Percentiles rank a stretch among this genome's conserved stretches.
Conservation (phyloP, 2,113 vertebrate genomes). For the Haemorhous mexicanus region DNA sequence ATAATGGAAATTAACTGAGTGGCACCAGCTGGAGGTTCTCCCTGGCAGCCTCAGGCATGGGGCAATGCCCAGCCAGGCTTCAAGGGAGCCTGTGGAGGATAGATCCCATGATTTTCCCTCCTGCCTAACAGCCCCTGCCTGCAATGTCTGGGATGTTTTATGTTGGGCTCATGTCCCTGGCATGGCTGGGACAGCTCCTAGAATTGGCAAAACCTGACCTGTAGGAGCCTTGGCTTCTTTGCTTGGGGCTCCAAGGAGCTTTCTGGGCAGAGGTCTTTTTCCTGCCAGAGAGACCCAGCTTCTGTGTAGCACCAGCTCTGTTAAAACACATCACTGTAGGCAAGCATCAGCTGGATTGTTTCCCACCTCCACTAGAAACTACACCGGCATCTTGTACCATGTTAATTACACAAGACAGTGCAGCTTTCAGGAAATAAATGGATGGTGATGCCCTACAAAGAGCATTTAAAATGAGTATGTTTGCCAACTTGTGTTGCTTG, state of each 20-base stretch:
- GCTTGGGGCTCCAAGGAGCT: neutral
- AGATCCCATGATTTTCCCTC: neutral
- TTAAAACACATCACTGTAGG: neutral
- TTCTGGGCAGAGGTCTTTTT: neutral
- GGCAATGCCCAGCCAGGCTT: neutral
- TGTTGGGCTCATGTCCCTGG: neutral
- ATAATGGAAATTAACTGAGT: neutral
- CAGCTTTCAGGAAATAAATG: neutral
- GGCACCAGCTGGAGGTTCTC: neutral
- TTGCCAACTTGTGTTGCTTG: neutral
- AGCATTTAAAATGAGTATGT: neutral
- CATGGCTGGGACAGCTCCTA: neutral
- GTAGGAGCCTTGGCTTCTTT: neutral
- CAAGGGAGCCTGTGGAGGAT: neutral
- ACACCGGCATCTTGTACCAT: neutral
- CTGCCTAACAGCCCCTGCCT: neutral
- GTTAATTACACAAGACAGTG: neutral
- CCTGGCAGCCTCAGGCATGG: neutral
- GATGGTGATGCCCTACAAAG: neutral
- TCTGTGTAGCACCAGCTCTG: neutral
- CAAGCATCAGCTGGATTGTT: neutral
- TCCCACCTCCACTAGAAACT: neutral
- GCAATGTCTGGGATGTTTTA: accelerated
- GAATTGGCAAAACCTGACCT: neutral
- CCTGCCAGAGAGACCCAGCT: neutral